These are phyloP conservation scores for Helicorthomorpha holstii DNA, from an alignment of 1,140 invertebrate genomes.

Conservation along the genomic window DNA sequence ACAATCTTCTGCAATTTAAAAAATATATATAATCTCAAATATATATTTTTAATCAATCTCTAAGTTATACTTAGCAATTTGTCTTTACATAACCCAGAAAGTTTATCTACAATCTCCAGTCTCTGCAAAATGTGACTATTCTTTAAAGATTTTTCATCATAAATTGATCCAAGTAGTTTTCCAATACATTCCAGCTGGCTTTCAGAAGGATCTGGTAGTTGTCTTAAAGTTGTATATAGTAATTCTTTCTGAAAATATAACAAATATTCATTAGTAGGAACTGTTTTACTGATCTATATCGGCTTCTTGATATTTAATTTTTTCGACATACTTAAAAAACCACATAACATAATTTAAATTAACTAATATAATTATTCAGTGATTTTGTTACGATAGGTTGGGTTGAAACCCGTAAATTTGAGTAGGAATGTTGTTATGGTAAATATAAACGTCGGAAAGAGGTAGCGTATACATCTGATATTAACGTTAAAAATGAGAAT, in stretches of 20 bases:
- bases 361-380: no score
- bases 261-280: not conserved
- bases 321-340: no score
- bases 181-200: conserved; percentile 16
- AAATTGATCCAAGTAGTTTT: conserved; percentile 13
- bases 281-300: no score
- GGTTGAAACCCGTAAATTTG: no score
- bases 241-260: conserved; percentile 11
- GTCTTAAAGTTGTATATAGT: conserved; percentile 16
- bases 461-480: no score
- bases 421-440: no score
- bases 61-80: conserved; percentile 12
- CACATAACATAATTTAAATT: no score
- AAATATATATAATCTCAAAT: conserved; percentile 13
- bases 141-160: conserved; percentile 12
- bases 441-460: no score
- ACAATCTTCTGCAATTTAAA: conserved; percentile 5
- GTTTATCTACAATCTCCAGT: conserved; percentile 7
- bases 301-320: no score
- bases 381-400: no score
- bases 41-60: not conserved
- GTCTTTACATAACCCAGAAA: conserved; percentile 12
- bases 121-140: conserved; percentile 12
- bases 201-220: conserved; percentile 15
- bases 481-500: not conserved